Evolutionary conservation across 2,797 vertebrate genomes (phyloP), one percentile per base, ranked within the genome.

Genomic region (Ataeniobius toweri): DNA sequence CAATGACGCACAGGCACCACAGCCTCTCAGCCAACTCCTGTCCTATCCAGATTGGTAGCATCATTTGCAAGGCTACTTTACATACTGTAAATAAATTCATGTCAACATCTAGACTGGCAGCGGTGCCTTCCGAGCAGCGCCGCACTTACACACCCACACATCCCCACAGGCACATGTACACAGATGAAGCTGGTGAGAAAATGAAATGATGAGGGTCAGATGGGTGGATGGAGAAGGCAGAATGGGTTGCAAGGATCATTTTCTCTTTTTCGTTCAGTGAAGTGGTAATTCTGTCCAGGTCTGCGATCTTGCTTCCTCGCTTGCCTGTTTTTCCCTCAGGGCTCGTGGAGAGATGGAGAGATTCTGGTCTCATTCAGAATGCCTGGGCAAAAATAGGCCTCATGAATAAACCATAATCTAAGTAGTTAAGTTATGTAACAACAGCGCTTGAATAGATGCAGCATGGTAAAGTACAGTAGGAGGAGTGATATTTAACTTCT

Each of bases 371-470:
- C 89, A 90, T 89, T 92, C 89, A 91, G 89, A 85, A 93, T 85
- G 81, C 88, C 88, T 83, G 59, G 87, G 90, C 89, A 85, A 89
- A 92, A 93, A 86, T 87, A 93, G 89, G 91, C 85, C 86, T 90
- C 83, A 93, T 94, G 89, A 93, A 94, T 93, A 93, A 93, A 89
- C 46, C 89, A 93, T 90, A 74, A 79, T 78, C 78, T 79, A 48
- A 83, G 89, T 88, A 89, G 89, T 93, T 88, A 86, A 82, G 83
- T 94, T 93, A 92, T 87, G 89, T 89, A 94, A 94, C 82, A 16
- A 77, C 83, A 75, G 83, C 71, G 78, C 76, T 84, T 82, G 79
- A 85, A 86, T 81, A 89, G 84, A 90, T 83, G 87, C 80, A 79
- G 85, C 51, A 39, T 51, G 61, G 72, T 63, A 61, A 82, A 76